phyloP scores from a whole-genome alignment of 2,113 vertebrate genomes.

The Coryphaenoides rupestris region DNA sequence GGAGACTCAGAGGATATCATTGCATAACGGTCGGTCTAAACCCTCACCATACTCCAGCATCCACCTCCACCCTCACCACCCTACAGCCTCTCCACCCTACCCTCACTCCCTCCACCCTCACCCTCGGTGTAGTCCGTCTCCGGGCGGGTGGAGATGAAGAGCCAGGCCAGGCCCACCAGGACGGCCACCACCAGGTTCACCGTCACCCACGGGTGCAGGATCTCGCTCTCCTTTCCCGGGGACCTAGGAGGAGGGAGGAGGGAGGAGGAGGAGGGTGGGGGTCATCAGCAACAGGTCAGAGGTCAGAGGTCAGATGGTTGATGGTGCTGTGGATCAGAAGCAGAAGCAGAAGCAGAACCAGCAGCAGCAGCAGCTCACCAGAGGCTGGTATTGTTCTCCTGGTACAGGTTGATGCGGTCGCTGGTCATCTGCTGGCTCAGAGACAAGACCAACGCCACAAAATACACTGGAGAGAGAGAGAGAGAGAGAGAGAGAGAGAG shows the following conservation, averaged over 20 bases:
- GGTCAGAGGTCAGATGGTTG: too few species aligned
- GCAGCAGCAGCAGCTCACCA: constrained; percentile 81
- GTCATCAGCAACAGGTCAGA: too few species aligned
- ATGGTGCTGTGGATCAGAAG: not conserved
- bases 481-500: constrained; percentile 27
- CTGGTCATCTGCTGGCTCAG: constrained; percentile 97
- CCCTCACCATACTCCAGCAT: too few species aligned
- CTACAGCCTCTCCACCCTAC: not conserved
- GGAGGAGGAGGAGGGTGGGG: too few species aligned
- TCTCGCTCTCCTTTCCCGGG: constrained; percentile 75
- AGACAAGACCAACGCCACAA: constrained; percentile 85
- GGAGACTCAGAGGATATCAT: not conserved
- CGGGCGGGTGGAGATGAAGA: constrained; percentile 82
- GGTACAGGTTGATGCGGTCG: constrained; percentile 89
- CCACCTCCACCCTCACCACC: not conserved
- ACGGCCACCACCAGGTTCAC: constrained; percentile 90
- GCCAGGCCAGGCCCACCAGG: constrained; percentile 88
- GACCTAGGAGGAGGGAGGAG: too few species aligned
- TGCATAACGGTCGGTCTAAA: too few species aligned
- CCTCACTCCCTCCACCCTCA: constrained; percentile 42
- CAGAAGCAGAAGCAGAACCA: too few species aligned
- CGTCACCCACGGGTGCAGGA: constrained; percentile 87
- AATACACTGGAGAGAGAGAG: constrained; percentile 29
- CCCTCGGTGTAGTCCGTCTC: constrained; percentile 88
- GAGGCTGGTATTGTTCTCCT: constrained; percentile 74